phyloP scores from a whole-genome alignment of 2,113 vertebrate species.

The Ictidomys tridecemlineatus region DNA sequence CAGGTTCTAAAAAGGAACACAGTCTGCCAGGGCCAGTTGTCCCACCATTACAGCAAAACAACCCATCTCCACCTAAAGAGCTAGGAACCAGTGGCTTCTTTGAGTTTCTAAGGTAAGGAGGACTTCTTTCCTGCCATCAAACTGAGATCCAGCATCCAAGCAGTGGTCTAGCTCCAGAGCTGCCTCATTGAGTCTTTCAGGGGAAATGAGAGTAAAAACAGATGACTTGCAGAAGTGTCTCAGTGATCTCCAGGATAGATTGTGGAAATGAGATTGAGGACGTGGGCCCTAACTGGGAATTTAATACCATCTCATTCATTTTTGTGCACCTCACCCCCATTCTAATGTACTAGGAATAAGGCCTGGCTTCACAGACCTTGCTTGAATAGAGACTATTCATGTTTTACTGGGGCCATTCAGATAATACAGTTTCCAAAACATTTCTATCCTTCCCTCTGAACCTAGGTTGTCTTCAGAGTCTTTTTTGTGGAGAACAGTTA shows the following conservation, averaged over 20 bases:
- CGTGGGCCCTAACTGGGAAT: neutral
- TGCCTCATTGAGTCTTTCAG: neutral
- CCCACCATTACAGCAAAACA: neutral
- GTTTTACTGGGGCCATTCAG: neutral
- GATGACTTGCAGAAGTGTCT: neutral
- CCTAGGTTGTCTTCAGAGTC: neutral
- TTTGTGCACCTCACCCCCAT: neutral
- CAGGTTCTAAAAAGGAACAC: conserved; percentile 48
- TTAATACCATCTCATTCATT: neutral
- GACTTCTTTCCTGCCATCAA: neutral
- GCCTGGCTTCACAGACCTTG: neutral
- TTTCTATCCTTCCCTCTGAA: neutral
- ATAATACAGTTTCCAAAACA: neutral
- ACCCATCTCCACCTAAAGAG: neutral
- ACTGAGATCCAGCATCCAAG: neutral
- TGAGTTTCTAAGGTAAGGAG: conserved; percentile 76
- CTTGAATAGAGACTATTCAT: neutral
- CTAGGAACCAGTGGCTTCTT: conserved; percentile 54
- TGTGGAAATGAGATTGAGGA: neutral
- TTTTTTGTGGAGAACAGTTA: conserved; percentile 1
- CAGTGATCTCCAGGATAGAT: neutral
- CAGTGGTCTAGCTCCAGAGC: neutral
- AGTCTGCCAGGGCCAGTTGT: neutral
- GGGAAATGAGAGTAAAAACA: neutral
- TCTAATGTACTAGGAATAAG: neutral